Percentiles rank a stretch among this genome's conserved stretches.
phyloP scores from a whole-genome alignment of 2,888 invertebrate species.

The Cheilosia vulpina region DNA sequence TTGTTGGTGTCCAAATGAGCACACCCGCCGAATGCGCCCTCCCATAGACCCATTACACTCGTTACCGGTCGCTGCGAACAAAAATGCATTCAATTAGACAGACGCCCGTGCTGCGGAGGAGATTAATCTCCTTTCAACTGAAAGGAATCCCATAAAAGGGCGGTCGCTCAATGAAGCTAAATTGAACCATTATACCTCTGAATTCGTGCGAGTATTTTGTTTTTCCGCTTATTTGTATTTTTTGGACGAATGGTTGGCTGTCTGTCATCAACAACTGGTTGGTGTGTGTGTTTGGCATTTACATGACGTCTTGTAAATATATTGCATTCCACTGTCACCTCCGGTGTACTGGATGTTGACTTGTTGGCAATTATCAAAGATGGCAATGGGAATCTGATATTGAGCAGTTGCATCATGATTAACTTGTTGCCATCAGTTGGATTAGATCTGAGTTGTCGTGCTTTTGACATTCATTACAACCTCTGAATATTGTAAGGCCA shows the following conservation, averaged over 20 bases:
- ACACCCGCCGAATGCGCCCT: constrained; percentile 1
- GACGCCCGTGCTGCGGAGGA: constrained; percentile 20
- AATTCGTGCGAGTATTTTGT: neutral
- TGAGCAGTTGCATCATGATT: too few species aligned
- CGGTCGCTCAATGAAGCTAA: constrained; percentile 41
- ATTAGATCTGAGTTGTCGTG: neutral
- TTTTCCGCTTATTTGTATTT: neutral
- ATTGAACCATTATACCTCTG: constrained; percentile 44
- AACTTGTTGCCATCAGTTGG: neutral
- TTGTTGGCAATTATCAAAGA: too few species aligned
- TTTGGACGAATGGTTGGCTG: constrained; percentile 11
- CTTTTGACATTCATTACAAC: neutral
- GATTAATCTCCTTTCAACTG: neutral
- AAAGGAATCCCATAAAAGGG: constrained; percentile 40
- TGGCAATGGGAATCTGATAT: too few species aligned
- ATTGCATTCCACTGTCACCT: neutral
- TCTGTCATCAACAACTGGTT: constrained; percentile 8
- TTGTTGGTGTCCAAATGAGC: constrained; percentile 20
- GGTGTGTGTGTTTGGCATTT: constrained; percentile 1
- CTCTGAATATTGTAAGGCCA: too few species aligned
- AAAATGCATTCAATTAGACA: constrained; percentile 31
- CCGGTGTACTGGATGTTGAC: too few species aligned
- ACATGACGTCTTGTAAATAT: constrained; percentile 5
- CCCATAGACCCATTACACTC: constrained; percentile 11
- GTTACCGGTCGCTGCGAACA: neutral